Base-by-base conservation (phyloP, 2,113 vertebrate species). In the Microcebus griseorufus region DNA sequence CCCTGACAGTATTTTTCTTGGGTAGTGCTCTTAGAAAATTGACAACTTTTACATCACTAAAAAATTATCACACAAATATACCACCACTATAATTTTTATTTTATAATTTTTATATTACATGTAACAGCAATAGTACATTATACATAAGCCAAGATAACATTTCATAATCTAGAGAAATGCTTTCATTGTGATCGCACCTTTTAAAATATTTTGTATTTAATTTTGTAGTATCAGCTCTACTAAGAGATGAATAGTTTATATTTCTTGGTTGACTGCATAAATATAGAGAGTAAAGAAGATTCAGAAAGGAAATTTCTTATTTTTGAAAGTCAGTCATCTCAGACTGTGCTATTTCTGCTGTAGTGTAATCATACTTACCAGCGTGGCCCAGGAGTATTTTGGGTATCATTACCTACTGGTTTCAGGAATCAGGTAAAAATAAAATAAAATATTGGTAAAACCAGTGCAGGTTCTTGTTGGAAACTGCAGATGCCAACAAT, bases 1-100 rank as follows among this genome's bases (percentile, higher is more conserved):
- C 45, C 32, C 13, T 25, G 82, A 58, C 17, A 95, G 10, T 48
- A n/a, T 87, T 82, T 93, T 96, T 82, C 65, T 95, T 93, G 34
- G n/a, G 32, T 79, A 53, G 2, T 37, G 5, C 78, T 90, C 17
- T 39, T 62, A 23, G 62, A 20, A 78, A 93, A 82, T 67, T 72
- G 27, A 69, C 11, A 62, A 84, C 11, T 90, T 93, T 65, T 10
- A 64, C 42, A 73, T 85, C 13, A 42, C 51, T 93, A 37, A 83
- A 82, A 72, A 79, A 16, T 72, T 12, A 81, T 88, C 23, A 39
- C 20, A 60, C 70, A 81, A 86, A 65, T 48, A 7, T 37, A 60
- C 42, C 6, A 45, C 20, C n/a, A 53, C 42, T 60, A 81, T 14
- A 16, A 9, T 83, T 92, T 94, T 53, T 23, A 88, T 83, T 45